phyloP scores from a whole-genome alignment of 2,888 invertebrate species.

The Mylabris sibirica region DNA sequence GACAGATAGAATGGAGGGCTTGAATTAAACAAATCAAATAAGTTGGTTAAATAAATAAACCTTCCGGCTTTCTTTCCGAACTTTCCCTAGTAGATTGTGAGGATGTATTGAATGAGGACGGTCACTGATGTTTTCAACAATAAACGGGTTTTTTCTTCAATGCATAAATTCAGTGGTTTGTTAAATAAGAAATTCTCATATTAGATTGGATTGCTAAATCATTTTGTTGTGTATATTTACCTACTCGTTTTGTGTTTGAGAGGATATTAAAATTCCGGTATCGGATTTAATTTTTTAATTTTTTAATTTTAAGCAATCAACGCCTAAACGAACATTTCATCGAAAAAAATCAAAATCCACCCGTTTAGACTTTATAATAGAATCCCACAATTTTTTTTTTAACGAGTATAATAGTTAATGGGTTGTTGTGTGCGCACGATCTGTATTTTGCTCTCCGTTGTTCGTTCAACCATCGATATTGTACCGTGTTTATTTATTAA shows the following conservation, averaged over 20 bases:
- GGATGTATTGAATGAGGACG: no score
- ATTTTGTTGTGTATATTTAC: no score
- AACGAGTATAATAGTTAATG: not conserved
- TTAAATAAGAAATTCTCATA: no score
- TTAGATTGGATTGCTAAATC: no score
- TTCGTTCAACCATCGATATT: conserved; percentile 24
- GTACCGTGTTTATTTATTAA: conserved; percentile 43
- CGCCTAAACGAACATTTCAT: not conserved
- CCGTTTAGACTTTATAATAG: not conserved
- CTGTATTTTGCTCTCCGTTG: conserved; percentile 40
- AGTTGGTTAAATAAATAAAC: conserved; percentile 12
- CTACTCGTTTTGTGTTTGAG: not conserved
- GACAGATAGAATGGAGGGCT: not conserved
- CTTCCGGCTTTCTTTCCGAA: not conserved
- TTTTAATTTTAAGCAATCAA: conserved; percentile 11
- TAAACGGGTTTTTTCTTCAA: no score
- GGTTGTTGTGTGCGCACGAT: conserved; percentile 41
- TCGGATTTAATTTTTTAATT: conserved; percentile 25
- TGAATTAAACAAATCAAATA: not conserved
- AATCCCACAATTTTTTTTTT: not conserved
- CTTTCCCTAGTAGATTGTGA: not conserved
- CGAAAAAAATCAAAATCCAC: conserved; percentile 1
- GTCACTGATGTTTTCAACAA: no score
- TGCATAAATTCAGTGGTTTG: no score
- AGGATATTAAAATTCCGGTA: conserved; percentile 27